Conservation (phyloP, 2,888 invertebrate genomes). For the Linnaemya tessellans region DNA sequence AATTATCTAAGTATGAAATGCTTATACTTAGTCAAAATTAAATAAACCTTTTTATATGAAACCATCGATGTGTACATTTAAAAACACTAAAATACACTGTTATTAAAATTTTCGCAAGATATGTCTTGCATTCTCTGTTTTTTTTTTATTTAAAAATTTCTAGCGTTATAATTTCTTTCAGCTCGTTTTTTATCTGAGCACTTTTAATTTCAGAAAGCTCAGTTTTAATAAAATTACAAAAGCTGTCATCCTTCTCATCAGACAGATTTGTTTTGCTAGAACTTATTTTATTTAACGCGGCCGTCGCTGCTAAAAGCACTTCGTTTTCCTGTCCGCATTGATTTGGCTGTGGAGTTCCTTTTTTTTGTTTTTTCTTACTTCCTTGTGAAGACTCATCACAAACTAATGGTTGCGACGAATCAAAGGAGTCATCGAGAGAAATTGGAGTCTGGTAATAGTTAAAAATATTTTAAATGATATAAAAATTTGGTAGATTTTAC, state of each 20-base stretch:
- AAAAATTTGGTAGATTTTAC: no score
- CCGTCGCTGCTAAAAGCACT: slow-evolving; percentile 1
- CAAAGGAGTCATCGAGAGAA: slow-evolving; percentile 11
- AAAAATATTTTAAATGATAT: not conserved
- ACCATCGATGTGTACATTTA: not conserved
- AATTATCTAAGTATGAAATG: no score
- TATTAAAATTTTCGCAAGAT: slow-evolving; percentile 6
- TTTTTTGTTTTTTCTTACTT: not conserved
- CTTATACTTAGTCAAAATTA: no score
- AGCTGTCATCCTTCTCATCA: slow-evolving; percentile 9
- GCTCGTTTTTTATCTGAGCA: not conserved
- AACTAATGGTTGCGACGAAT: slow-evolving; percentile 5
- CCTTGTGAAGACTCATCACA: slow-evolving; percentile 7
- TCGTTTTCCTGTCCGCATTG: not conserved
- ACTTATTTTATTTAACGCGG: not conserved
- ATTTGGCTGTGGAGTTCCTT: not conserved
- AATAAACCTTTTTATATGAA: not conserved
- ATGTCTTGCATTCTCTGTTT: slow-evolving; percentile 12
- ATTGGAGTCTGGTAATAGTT: slow-evolving; percentile 11
- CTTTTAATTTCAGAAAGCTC: not conserved
- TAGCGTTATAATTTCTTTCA: no score
- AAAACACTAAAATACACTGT: slow-evolving; percentile 2
- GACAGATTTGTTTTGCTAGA: not conserved
- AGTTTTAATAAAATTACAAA: slow-evolving; percentile 12
- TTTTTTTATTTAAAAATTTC: slow-evolving; percentile 2